These are phyloP conservation scores for Chrysemys picta DNA, from an alignment of 2,113 vertebrate genomes.

Conservation along the genomic window DNA sequence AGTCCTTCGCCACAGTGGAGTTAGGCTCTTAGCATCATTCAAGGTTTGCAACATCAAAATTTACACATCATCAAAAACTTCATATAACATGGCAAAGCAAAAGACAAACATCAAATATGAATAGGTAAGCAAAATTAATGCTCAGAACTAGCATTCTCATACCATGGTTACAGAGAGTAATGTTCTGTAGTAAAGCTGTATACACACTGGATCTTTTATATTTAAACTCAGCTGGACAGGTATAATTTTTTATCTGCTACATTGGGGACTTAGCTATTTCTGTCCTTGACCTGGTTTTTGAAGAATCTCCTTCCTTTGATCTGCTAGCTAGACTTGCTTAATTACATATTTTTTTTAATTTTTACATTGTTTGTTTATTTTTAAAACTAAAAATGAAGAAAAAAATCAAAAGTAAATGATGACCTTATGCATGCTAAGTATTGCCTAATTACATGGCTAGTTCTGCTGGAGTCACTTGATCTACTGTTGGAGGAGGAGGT, in stretches of 20 bases:
- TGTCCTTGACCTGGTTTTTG: conserved; percentile 20
- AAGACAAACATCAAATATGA: background rate
- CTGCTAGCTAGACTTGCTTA: background rate
- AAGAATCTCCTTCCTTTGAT: background rate
- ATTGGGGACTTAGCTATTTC: conserved; percentile 4
- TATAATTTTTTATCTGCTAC: conserved; percentile 22
- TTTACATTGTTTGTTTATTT: background rate
- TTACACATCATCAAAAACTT: background rate
- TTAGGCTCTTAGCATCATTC: background rate
- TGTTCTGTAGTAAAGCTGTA: conserved; percentile 2
- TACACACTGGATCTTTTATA: background rate
- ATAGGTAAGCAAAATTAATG: background rate
- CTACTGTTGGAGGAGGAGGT: accelerated
- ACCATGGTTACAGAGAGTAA: background rate
- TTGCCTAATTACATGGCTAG: conserved; percentile 6
- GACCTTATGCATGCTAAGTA: background rate
- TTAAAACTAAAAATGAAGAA: background rate
- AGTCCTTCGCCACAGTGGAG: background rate
- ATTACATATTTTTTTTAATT: background rate
- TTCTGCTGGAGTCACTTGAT: conserved; percentile 1
- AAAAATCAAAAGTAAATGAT: background rate
- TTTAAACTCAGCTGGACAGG: background rate
- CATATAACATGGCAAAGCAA: background rate
- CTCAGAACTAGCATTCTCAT: conserved; percentile 26
- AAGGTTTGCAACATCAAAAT: background rate